Percentiles rank a stretch among this genome's conserved stretches.
phyloP scores from a whole-genome alignment of 2,888 invertebrate genomes.

The Himalopsyche anomala region DNA sequence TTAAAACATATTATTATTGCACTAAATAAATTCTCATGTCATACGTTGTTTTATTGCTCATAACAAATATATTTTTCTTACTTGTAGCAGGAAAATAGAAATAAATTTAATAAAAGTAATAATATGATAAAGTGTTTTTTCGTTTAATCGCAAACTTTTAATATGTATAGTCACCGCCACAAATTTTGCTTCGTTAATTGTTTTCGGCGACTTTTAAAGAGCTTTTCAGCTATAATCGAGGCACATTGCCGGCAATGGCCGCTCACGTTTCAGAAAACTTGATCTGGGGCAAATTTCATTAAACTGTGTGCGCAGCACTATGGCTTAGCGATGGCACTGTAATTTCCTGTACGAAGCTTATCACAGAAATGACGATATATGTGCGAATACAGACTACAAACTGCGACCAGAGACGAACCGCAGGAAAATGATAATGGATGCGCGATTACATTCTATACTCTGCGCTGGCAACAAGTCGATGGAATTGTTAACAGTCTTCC shows the following conservation, averaged over 20 bases:
- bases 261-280: constrained; percentile 57
- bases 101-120: too few relatives aligned
- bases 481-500: neutral
- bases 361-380: constrained; percentile 64
- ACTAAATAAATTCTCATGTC: too few relatives aligned
- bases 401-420: constrained; percentile 29
- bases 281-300: constrained; percentile 64
- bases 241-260: constrained; percentile 70
- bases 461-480: neutral
- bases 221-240: constrained; percentile 38
- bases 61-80: too few relatives aligned
- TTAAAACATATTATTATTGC: too few relatives aligned
- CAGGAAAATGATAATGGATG: constrained; percentile 18
- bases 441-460: neutral
- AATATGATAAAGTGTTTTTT: too few relatives aligned
- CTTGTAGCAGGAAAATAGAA: too few relatives aligned
- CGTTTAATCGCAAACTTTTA: too few relatives aligned
- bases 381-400: constrained; percentile 48
- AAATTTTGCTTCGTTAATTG: neutral
- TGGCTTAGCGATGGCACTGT: constrained; percentile 64
- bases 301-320: constrained; percentile 62
- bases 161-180: too few relatives aligned
- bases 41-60: too few relatives aligned
- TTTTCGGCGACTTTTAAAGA: constrained; percentile 31
- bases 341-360: constrained; percentile 65